Conservation (phyloP, 1,140 invertebrate species). For the Ditylenchus dipsaci region DNA sequence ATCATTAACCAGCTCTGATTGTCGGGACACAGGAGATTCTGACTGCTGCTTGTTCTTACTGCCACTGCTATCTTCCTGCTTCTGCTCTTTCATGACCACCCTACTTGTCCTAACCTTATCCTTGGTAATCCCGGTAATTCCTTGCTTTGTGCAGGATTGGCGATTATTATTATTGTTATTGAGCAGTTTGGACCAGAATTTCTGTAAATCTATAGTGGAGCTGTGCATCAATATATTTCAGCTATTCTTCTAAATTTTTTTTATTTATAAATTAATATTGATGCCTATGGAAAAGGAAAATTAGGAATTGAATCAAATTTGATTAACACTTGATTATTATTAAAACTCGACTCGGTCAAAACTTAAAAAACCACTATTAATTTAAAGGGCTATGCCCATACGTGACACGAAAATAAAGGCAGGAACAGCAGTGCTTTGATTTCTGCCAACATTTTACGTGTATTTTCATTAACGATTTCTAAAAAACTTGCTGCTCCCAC, state of each 20-base stretch:
- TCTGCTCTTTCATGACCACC: not conserved
- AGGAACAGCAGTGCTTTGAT: too few relatives aligned
- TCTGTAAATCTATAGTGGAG: not conserved
- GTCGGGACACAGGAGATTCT: not conserved
- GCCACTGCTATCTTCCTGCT: not conserved
- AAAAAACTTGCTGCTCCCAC: too few relatives aligned
- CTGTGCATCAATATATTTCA: not conserved
- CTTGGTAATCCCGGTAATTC: not conserved
- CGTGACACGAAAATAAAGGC: not conserved
- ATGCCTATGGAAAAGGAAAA: not conserved
- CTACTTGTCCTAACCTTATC: not conserved
- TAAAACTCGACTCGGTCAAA: not conserved
- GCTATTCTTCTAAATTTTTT: not conserved
- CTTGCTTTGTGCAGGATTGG: not conserved
- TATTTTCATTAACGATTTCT: too few relatives aligned
- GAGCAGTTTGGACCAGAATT: slow-evolving; percentile 1
- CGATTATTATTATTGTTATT: not conserved
- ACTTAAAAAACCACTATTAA: not conserved
- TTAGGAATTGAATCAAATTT: not conserved
- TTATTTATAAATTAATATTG: not conserved
- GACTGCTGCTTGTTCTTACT: not conserved
- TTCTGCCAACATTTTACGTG: too few relatives aligned
- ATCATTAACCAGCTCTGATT: not conserved
- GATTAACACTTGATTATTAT: not conserved
- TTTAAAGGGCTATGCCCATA: not conserved